Base-by-base conservation (phyloP, 2,113 vertebrate species). In the Charina bottae region DNA sequence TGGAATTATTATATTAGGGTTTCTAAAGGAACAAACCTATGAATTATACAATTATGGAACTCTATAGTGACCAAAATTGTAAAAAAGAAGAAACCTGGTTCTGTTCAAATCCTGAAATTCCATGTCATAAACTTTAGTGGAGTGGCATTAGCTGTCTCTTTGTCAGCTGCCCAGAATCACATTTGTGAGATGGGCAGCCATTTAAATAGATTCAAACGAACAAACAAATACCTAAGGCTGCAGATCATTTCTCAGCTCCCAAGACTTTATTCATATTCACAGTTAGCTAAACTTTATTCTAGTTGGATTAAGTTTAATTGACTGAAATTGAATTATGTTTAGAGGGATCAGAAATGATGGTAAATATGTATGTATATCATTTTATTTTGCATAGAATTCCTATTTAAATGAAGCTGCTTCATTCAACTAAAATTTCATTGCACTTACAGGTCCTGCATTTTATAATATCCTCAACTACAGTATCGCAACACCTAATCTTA, bases 401-500 rank as follows among this genome's bases (percentile, higher is more conserved):
- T 4, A 1, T 78, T 88, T 59, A 68, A 83, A 89, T 90, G 85
- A 10, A 5, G 13, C 91, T 78, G 0, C 87, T 95, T 89, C 84
- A 64, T 93, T 62, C 15, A 95, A 90, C 89, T 42, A 85, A 60
- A 28, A 60, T 72, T 91, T 85, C 86, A 90, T 64, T 93, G 89
- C 90, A 88, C 42, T 93, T 96, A 93, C 87, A 97, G 97, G 97
- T 94, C 96, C 97, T 94, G 97, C 95, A 2, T 97, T 93, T 90
- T 97, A 97, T 94, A 89, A 97, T 92, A 68, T 97, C 28, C 56
- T 91, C 42, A 94, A 93, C 3, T 15, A 46, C 1, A 89, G 60
- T 2, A 88, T 59, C 60, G 28, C 91, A 91, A 91, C 83, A 23
- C 19, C 88, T 56, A 92, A 6, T 68, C 37, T 83, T 59, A 94